These are phyloP conservation scores for Dendrolimus pini DNA, from an alignment of 2,888 invertebrate genomes.

Conservation along the genomic window DNA sequence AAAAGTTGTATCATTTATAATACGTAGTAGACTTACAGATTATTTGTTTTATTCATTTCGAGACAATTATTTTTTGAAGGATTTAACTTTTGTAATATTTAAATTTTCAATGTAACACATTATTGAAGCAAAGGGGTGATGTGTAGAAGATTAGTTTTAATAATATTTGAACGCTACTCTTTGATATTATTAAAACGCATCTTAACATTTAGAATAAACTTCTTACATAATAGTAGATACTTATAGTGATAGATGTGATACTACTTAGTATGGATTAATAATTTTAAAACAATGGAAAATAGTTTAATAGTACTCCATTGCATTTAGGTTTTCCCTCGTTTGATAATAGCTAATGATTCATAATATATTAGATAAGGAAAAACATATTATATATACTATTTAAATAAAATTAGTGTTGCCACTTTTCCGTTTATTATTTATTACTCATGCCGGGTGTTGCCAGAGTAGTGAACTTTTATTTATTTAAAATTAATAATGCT, in stretches of 20 bases:
- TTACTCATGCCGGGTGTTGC: slow-evolving; percentile 38
- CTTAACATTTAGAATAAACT: slow-evolving; percentile 18
- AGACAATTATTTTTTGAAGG: no score
- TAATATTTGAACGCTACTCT: not conserved
- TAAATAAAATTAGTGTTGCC: slow-evolving; percentile 37
- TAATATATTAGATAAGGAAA: slow-evolving; percentile 15
- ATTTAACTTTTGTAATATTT: no score
- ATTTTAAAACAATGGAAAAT: slow-evolving; percentile 43
- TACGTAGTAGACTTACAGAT: no score
- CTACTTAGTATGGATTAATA: slow-evolving; percentile 47
- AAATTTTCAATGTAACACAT: no score
- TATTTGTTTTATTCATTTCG: no score
- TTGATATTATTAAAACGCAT: not conserved
- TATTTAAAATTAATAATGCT: slow-evolving; percentile 7
- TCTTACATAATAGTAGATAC: slow-evolving; percentile 27
- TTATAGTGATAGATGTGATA: slow-evolving; percentile 56
- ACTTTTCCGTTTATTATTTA: slow-evolving; percentile 38
- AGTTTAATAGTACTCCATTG: slow-evolving; percentile 45
- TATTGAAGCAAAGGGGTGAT: no score
- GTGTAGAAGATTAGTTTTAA: not conserved
- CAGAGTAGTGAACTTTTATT: slow-evolving; percentile 25
- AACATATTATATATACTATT: slow-evolving; percentile 26
- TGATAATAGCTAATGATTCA: slow-evolving; percentile 34
- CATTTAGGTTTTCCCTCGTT: slow-evolving; percentile 52
- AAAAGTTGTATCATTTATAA: no score